Evolutionary conservation across 2,797 vertebrate genomes (phyloP).

Genomic region (Sebastes nivosus): DNA sequence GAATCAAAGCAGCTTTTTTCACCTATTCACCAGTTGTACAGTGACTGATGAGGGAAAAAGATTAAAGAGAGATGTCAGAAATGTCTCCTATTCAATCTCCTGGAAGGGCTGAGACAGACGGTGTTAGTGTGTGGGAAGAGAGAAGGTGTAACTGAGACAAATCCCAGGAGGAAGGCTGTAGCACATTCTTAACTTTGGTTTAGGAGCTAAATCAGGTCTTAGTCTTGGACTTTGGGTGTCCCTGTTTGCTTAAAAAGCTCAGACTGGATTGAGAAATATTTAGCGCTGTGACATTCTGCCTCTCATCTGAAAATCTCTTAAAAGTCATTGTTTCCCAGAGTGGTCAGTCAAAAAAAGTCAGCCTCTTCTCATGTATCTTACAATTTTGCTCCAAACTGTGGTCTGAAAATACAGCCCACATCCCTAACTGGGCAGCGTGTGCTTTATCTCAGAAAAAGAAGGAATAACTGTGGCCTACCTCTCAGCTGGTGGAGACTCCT

Average conservation of each 20-base stretch:
- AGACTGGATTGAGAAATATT: background rate
- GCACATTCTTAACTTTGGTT: background rate
- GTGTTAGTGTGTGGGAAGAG: background rate
- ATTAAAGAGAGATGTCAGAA: slow-evolving; percentile 8
- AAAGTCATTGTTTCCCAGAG: background rate
- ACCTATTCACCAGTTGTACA: background rate
- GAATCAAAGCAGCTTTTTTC: slow-evolving; percentile 1
- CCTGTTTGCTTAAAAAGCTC: background rate
- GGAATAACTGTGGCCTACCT: slow-evolving; percentile 49
- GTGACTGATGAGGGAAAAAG: slow-evolving; percentile 7
- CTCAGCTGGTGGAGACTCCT: background rate
- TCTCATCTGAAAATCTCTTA: background rate
- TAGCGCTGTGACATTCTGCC: background rate
- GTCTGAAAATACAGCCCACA: background rate
- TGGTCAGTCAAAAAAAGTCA: background rate
- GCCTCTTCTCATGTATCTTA: background rate
- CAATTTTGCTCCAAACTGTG: background rate
- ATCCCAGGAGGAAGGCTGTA: too few species aligned
- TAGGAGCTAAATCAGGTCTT: background rate
- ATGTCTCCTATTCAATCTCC: background rate
- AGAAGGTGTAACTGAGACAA: background rate
- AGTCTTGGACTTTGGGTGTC: background rate
- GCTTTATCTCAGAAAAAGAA: background rate
- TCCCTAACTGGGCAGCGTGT: background rate
- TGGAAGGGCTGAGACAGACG: background rate